These are phyloP conservation scores for Paedocypris micromegethes DNA, from an alignment of 2,797 vertebrate species.

Conservation along the genomic window DNA sequence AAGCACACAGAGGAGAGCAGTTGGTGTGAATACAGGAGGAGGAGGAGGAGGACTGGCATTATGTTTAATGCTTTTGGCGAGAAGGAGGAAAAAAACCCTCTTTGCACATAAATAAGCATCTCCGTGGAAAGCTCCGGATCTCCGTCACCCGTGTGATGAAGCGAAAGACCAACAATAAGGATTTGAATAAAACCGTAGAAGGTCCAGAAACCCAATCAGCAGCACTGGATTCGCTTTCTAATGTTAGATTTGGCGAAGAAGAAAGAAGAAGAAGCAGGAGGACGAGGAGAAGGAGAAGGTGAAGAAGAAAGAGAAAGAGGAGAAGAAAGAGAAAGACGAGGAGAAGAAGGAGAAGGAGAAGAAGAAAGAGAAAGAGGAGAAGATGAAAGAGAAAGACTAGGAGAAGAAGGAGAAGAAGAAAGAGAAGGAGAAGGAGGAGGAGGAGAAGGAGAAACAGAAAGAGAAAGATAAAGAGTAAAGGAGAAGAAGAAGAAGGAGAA, in stretches of 20 bases:
- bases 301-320: too few species aligned
- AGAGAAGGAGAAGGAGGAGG: neutral
- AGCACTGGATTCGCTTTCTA: too few species aligned
- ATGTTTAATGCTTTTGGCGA: slow-evolving; percentile 31
- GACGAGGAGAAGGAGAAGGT: too few species aligned
- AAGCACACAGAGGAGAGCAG: neutral
- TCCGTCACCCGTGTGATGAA: slow-evolving; percentile 50
- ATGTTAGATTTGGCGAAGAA: too few species aligned
- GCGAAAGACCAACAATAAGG: slow-evolving; percentile 53
- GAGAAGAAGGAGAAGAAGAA: neutral
- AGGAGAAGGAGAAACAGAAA: neutral
- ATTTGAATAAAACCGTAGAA: slow-evolving; percentile 50
- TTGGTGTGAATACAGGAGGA: slow-evolving; percentile 16
- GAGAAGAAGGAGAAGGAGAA: slow-evolving; percentile 45
- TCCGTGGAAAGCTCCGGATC: slow-evolving; percentile 55
- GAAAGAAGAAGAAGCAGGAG: too few species aligned
- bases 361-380: slow-evolving; percentile 57
- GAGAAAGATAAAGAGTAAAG: neutral
- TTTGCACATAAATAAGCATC: slow-evolving; percentile 29
- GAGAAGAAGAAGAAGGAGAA: neutral
- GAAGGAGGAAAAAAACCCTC: neutral
- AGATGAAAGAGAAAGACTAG: slow-evolving; percentile 28
- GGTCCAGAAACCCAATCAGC: too few species aligned
- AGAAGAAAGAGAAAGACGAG: too few species aligned
- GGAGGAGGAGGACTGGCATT: slow-evolving; percentile 2